Evolutionary conservation across 2,888 invertebrate genomes (phyloP), one percentile per base, ranked within the genome.

Genomic region (Dione juno): DNA sequence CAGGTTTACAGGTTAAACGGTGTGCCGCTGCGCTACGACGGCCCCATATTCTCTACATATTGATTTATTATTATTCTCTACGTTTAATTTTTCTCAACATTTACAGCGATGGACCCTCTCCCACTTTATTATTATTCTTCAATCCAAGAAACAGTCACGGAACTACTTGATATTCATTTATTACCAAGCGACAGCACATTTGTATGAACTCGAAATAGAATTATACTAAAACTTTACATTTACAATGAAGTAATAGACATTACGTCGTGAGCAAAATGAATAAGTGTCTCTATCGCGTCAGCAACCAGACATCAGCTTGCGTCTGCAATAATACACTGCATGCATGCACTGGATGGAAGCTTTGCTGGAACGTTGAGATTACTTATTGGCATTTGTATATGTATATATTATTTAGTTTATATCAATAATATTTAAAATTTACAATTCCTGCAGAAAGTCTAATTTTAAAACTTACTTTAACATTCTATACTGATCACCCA

Each of bases 261-360:
- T 37, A 64, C 21, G 10, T 19, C 64, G 64, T 64, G 64, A 64
- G 64, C 8, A n/a, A 52, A 48, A 40, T 64, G 52, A 52, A 7
- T 52, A 64, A 64, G 64, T 19, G 50, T 13, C 35, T 37, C 40
- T 21, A 37, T 50, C 48, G 14, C 50, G 52, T 64, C 64, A 59
- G 16, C 16, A 1, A 5, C 5, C 28, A 50, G 61, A 61, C 45
- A 45, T 64, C 64, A 52, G 64, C 40, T 52, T 52, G 64, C 64
- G 50, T 19, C 0, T 19, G 40, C 64, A 13, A 3, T 9, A n/a
- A n/a, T 10, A 28, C 21, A 8, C 61, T 16, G 13, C 52, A 16
- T 37, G n/a, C 45, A 50, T 40, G 1, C 9, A 50, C 11, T 10
- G 8, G 40, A 3, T 40, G 40, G 6, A 6, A 7, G 19, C 6